A percentile compares a stretch with the other conserved stretches of the same genome.
These are phyloP conservation scores for Heliconius charithonia DNA, from an alignment of 2,888 invertebrate genomes.

Conservation along the genomic window DNA sequence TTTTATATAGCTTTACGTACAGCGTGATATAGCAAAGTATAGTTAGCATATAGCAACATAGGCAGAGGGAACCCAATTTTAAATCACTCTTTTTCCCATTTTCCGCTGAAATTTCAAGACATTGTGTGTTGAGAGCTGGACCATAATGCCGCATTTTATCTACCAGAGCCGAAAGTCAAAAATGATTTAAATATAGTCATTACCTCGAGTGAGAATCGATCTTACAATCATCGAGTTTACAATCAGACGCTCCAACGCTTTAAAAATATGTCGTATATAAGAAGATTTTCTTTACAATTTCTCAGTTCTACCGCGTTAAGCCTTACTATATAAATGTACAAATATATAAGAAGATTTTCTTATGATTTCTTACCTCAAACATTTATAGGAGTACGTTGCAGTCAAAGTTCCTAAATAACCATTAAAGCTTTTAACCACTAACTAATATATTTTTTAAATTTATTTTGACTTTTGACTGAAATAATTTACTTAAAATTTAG, in stretches of 20 bases:
- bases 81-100: background rate
- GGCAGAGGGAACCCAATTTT: background rate
- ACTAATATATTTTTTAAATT: too few relatives aligned
- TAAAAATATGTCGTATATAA: background rate
- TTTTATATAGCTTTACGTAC: too few relatives aligned
- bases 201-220: background rate
- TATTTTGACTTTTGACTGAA: too few relatives aligned
- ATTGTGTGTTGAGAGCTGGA: background rate
- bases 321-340: background rate
- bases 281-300: constrained; percentile 1
- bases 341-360: constrained; percentile 6
- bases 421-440: background rate
- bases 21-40: too few relatives aligned
- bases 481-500: too few relatives aligned
- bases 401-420: background rate
- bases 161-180: background rate
- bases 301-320: background rate
- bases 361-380: background rate
- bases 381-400: background rate
- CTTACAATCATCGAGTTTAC: background rate
- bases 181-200: background rate
- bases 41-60: background rate
- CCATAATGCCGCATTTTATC: background rate
- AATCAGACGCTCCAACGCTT: background rate
- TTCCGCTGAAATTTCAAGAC: background rate